Conservation (phyloP, 2,888 invertebrate species). For the Argynnis bischoffii region DNA sequence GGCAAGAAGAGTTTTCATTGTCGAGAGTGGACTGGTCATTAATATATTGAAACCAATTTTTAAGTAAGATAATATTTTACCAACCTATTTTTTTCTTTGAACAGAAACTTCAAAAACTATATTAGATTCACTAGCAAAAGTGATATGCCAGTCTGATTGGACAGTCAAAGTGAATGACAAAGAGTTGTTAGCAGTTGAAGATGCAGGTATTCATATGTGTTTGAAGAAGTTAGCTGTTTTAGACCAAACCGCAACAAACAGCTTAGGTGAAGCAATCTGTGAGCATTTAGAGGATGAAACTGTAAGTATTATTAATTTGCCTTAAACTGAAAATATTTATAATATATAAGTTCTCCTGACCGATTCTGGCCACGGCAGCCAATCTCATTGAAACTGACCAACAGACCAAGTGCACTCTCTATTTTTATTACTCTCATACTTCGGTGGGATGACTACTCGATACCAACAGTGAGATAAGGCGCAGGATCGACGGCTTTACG, state of each 20-base stretch:
- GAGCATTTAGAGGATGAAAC: slow-evolving; percentile 77
- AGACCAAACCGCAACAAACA: slow-evolving; percentile 80
- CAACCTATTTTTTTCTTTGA: slow-evolving; percentile 13
- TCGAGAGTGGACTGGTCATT: too few relatives aligned
- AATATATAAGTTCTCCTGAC: too few relatives aligned
- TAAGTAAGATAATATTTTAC: background rate
- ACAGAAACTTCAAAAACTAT: slow-evolving; percentile 68
- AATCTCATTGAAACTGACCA: too few relatives aligned
- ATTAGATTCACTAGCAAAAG: slow-evolving; percentile 58
- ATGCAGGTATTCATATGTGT: slow-evolving; percentile 88
- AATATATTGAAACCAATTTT: background rate
- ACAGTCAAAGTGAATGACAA: slow-evolving; percentile 73
- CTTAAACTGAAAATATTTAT: background rate
- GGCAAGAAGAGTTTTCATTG: too few relatives aligned
- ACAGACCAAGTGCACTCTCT: too few relatives aligned
- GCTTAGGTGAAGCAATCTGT: slow-evolving; percentile 83
- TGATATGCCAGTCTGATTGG: slow-evolving; percentile 78
- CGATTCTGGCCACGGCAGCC: too few relatives aligned
- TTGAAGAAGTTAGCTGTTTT: slow-evolving; percentile 88
- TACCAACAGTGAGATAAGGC: too few relatives aligned
- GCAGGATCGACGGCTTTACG: too few relatives aligned
- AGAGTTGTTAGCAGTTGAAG: slow-evolving; percentile 84
- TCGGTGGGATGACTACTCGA: too few relatives aligned
- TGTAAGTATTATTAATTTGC: slow-evolving; percentile 63
- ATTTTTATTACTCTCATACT: too few relatives aligned